These are phyloP conservation scores for Phalera bucephala DNA, from an alignment of 2,888 invertebrate genomes.

Conservation along the genomic window DNA sequence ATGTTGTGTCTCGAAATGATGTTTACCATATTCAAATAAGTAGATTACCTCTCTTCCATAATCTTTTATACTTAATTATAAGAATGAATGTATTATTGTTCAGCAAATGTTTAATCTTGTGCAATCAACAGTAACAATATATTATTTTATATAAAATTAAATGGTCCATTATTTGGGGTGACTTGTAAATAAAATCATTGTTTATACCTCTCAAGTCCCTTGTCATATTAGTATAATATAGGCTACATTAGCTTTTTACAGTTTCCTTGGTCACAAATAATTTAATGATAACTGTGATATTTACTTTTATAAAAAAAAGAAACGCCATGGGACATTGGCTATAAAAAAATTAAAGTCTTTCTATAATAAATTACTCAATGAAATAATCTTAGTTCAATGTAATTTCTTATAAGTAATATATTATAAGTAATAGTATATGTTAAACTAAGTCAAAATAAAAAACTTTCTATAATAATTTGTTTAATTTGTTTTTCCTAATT, in stretches of 20 bases:
- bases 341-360: slow-evolving; percentile 59
- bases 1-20: slow-evolving; percentile 45
- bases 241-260: slow-evolving; percentile 45
- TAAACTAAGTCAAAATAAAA: slow-evolving; percentile 35
- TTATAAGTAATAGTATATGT: slow-evolving; percentile 38
- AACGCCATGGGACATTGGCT: slow-evolving; percentile 68
- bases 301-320: slow-evolving; percentile 77
- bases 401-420: slow-evolving; percentile 42
- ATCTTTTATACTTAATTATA: slow-evolving; percentile 12
- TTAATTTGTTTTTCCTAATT: slow-evolving; percentile 5
- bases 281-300: slow-evolving; percentile 82
- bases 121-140: slow-evolving; percentile 47
- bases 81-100: slow-evolving; percentile 7
- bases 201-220: slow-evolving; percentile 47
- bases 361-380: slow-evolving; percentile 34
- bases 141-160: slow-evolving; percentile 31
- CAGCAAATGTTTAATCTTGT: slow-evolving; percentile 33
- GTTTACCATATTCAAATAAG: slow-evolving; percentile 25
- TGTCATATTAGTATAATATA: slow-evolving; percentile 43
- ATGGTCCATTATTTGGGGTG: slow-evolving; percentile 33
- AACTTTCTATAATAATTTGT: slow-evolving; percentile 30
- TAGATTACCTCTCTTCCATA: slow-evolving; percentile 24
- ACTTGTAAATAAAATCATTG: slow-evolving; percentile 32
- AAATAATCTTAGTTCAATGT: slow-evolving; percentile 42
- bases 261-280: slow-evolving; percentile 75